A percentile compares a stretch with the other conserved stretches of the same genome.
Conservation (phyloP, 2,113 vertebrate genomes). For the Sapajus apella region DNA sequence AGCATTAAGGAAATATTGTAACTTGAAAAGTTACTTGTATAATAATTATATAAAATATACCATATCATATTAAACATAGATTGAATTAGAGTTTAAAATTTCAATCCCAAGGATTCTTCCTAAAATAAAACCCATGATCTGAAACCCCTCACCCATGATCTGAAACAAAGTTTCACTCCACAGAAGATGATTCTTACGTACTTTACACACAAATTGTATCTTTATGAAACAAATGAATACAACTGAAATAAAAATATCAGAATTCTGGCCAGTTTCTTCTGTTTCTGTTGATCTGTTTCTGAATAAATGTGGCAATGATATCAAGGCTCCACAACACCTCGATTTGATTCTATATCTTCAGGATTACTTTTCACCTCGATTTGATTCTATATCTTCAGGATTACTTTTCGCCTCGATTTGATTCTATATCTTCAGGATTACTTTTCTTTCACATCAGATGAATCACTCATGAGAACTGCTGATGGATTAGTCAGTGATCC, state of each 20-base stretch:
- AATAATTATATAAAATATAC: not conserved
- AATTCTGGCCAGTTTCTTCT: not conserved
- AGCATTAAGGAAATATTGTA: not conserved
- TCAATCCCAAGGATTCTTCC: not conserved
- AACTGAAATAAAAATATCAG: not conserved
- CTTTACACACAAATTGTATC: not conserved
- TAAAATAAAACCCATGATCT: not conserved
- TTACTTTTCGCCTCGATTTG: not conserved
- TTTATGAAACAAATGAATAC: not conserved
- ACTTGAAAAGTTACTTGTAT: not conserved
- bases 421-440: not conserved
- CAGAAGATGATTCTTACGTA: not conserved
- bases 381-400: not conserved
- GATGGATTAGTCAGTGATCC: not conserved
- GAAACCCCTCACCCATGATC: not conserved
- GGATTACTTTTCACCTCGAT: not conserved
- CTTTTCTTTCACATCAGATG: not conserved
- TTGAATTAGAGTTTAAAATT: not conserved
- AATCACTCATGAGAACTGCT: not conserved
- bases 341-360: not conserved
- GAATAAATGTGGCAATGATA: not conserved
- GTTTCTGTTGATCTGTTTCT: not conserved
- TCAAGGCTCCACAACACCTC: not conserved
- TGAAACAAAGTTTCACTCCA: not conserved
- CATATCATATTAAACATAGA: not conserved